A percentile compares a stretch with the other conserved stretches of the same genome.
Conservation (phyloP, 1,140 invertebrate species). For the Heliconius hermathena region DNA sequence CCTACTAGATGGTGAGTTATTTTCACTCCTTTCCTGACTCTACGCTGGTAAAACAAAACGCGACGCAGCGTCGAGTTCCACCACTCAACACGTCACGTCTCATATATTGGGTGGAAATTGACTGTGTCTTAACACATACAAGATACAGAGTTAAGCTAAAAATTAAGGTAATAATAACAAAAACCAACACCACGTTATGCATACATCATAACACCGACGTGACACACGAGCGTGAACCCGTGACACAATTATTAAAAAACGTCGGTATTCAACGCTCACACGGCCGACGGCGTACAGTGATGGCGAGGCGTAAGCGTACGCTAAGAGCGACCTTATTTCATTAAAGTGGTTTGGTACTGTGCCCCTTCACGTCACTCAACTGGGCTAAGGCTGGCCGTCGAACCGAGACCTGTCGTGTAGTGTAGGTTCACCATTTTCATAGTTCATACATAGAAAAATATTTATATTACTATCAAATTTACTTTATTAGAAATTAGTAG, state of each 20-base stretch:
- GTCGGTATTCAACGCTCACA: constrained; percentile 26
- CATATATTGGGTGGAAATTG: too few relatives aligned
- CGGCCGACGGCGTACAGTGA: not conserved
- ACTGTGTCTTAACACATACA: too few relatives aligned
- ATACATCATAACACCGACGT: not conserved
- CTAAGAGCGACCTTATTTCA: constrained; percentile 45
- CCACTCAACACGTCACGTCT: too few relatives aligned
- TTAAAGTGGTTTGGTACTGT: constrained; percentile 43
- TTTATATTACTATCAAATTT: too few relatives aligned
- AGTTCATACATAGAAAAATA: too few relatives aligned
- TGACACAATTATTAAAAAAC: constrained; percentile 30
- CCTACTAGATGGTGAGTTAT: too few relatives aligned
- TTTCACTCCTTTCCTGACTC: too few relatives aligned
- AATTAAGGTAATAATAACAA: not conserved
- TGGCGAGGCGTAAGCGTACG: constrained; percentile 14
- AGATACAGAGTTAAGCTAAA: too few relatives aligned
- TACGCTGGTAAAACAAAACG: too few relatives aligned
- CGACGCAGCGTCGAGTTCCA: too few relatives aligned
- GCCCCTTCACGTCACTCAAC: constrained; percentile 70
- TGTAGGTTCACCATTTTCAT: constrained; percentile 24
- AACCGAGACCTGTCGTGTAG: constrained; percentile 51
- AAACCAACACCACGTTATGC: not conserved
- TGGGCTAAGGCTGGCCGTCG: constrained; percentile 72
- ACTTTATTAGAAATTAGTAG: too few relatives aligned
- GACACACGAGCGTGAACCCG: not conserved